Evolutionary conservation across 2,888 invertebrate species (phyloP), one percentile per base, ranked within the genome.

Genomic region (Leptinotarsa rubiginosa): DNA sequence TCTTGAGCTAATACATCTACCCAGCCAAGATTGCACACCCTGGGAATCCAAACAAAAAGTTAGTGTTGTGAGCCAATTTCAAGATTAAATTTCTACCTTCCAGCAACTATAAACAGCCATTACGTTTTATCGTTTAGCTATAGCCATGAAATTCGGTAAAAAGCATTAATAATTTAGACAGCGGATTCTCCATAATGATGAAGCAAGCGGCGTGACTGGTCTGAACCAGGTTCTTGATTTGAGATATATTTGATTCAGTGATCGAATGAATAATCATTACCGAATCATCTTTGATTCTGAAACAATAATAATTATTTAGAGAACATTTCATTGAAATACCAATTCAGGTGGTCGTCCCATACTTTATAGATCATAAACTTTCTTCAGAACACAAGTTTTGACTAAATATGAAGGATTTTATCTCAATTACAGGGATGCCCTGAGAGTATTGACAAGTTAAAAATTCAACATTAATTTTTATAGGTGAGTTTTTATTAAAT

Each of bases 61-160:
- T 73, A 73, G 71, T 75, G 73, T 73, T 75, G 69, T 75, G 62
- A 69, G 70, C 73, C 75, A 75, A 75, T 75, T 75, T 70, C 75
- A 70, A 65, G 75, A 75, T 75, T 75, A 71, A 75, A 75, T 73
- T 75, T 73, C 75, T 70, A 73, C 73, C 73, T 73, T 64, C 68
- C 75, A 54, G 65, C 47, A 65, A 47, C 71, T 69, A 41, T 56
- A 56, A 68, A 59, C 47, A 56, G 62, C 69, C 75, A 69, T 75
- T 71, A 64, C 69, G 65, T 56, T 71, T 75, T 75, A 75, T 69
- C 69, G 70, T 65, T 56, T 54, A 64, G 71, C 68, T 56, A 71
- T 56, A 68, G 65, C 59, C 69, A 20, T 65, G 71, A 68, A 68
- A 59, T 47, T 66, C 66, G 22, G 59, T 65, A 69, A 65, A 54